Percentiles rank a stretch among this genome's conserved stretches.
Evolutionary conservation across 2,888 invertebrate genomes (phyloP).

Genomic region (Ceriagrion tenellum): DNA sequence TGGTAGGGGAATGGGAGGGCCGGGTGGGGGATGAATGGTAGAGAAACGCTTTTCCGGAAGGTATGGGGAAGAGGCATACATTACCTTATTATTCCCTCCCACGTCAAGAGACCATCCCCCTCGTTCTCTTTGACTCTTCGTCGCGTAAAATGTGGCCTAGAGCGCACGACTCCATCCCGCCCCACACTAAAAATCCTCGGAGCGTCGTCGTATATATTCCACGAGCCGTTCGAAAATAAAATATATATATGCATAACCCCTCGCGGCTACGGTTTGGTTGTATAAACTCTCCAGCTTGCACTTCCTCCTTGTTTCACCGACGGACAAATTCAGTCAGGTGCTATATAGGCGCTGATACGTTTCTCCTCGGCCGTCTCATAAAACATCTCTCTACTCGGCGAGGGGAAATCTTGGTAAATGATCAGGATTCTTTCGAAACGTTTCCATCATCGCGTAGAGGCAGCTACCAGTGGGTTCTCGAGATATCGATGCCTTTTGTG

Average conservation of each 20-base stretch:
- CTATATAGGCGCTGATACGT: not conserved
- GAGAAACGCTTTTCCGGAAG: not conserved
- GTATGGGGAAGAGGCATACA: not conserved
- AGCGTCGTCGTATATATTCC: not conserved
- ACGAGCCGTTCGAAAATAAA: not conserved
- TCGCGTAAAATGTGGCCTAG: not conserved
- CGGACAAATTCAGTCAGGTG: not conserved
- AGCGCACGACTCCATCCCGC: not conserved
- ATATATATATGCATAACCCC: too few species aligned
- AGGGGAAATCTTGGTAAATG: not conserved
- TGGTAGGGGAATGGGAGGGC: not conserved
- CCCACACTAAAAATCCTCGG: not conserved
- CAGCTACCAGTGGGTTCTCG: not conserved
- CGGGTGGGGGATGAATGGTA: too few species aligned
- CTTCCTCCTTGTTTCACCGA: not conserved
- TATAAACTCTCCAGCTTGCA: not conserved
- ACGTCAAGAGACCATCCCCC: not conserved
- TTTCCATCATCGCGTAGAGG: not conserved
- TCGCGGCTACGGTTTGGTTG: not conserved
- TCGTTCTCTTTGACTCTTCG: not conserved
- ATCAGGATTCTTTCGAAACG: not conserved
- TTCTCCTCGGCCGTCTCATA: not conserved
- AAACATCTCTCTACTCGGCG: not conserved
- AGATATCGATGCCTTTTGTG: not conserved
- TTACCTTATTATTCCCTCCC: conserved; percentile 39